Evolutionary conservation across 1,140 invertebrate species (phyloP).

Genomic region (Halesus radiatus): DNA sequence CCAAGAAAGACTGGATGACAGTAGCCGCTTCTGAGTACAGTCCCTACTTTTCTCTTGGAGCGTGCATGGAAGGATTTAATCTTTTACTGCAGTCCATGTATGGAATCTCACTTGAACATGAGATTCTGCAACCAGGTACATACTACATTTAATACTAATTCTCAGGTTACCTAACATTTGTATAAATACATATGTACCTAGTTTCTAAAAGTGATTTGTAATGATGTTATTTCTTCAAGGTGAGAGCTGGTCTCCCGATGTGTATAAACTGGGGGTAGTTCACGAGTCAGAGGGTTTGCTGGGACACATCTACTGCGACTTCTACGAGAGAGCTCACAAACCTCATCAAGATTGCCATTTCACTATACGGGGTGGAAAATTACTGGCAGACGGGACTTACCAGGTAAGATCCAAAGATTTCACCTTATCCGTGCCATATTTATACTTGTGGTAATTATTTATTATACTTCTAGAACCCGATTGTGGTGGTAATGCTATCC

Average conservation of each 20-base stretch:
- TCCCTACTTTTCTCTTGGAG: conserved; percentile 94
- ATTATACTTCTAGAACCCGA: conserved; percentile 77
- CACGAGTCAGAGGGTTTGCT: conserved; percentile 84
- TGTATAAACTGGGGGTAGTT: conserved; percentile 90
- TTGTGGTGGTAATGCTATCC: conserved; percentile 95
- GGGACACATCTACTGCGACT: conserved; percentile 98
- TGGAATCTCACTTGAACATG: conserved; percentile 81
- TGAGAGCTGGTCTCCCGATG: conserved; percentile 88
- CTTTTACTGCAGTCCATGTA: conserved; percentile 86
- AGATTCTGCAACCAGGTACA: conserved; percentile 74
- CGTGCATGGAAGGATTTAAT: conserved; percentile 96
- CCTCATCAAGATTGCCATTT: conserved; percentile 98
- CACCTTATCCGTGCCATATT: background rate
- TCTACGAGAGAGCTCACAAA: conserved; percentile 91
- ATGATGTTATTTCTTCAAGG: conserved; percentile 64
- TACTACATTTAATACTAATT: no score
- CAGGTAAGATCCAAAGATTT: conserved; percentile 70
- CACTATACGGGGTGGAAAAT: conserved; percentile 94
- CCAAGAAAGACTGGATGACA: conserved; percentile 79
- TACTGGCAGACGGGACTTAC: conserved; percentile 85
- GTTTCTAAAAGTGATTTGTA: no score
- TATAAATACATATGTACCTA: no score
- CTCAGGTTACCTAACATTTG: no score
- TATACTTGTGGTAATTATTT: background rate
- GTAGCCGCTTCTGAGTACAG: conserved; percentile 79